Percentiles rank a stretch among this genome's conserved stretches.
These are phyloP conservation scores for Tylochromis polylepis DNA, from an alignment of 2,113 vertebrate species.

Conservation along the genomic window DNA sequence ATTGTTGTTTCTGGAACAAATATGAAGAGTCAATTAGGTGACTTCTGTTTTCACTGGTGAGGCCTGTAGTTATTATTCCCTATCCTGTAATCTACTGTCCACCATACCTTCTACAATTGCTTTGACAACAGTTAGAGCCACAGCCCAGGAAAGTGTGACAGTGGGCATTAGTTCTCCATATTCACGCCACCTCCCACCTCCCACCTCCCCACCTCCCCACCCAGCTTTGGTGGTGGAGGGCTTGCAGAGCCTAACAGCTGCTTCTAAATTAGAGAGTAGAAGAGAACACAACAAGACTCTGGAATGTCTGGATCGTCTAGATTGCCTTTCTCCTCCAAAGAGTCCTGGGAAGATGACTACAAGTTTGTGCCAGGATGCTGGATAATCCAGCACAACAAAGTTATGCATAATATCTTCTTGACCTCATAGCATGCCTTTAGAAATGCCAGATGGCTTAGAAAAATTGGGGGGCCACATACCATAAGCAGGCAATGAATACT, in stretches of 20 bases:
- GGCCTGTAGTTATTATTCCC: not conserved
- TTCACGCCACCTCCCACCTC: not conserved
- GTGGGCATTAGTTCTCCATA: slow-evolving; percentile 9
- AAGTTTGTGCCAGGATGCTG: slow-evolving; percentile 28
- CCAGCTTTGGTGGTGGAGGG: slow-evolving; percentile 66
- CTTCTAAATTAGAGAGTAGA: slow-evolving; percentile 76
- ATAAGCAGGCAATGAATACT: not conserved
- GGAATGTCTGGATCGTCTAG: slow-evolving; percentile 70
- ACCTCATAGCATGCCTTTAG: slow-evolving; percentile 24
- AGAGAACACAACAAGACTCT: slow-evolving; percentile 59
- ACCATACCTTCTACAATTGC: slow-evolving; percentile 48
- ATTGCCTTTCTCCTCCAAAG: slow-evolving; percentile 59
- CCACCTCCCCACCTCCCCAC: slow-evolving; percentile 8
- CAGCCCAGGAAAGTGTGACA: slow-evolving; percentile 45
- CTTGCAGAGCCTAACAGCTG: slow-evolving; percentile 71
- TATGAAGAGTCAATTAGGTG: not conserved
- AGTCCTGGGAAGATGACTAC: slow-evolving; percentile 61
- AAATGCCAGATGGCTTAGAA: slow-evolving; percentile 17
- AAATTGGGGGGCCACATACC: not conserved
- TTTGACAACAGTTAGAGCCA: slow-evolving; percentile 9
- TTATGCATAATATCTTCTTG: slow-evolving; percentile 22
- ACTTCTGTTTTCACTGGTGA: slow-evolving; percentile 21
- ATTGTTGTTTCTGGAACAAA: not conserved
- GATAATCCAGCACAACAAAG: slow-evolving; percentile 28
- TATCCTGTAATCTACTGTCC: slow-evolving; percentile 50